Percentiles rank a stretch among this genome's conserved stretches.
phyloP scores from a whole-genome alignment of 1,140 invertebrate species.

The Drosophila ambigua region DNA sequence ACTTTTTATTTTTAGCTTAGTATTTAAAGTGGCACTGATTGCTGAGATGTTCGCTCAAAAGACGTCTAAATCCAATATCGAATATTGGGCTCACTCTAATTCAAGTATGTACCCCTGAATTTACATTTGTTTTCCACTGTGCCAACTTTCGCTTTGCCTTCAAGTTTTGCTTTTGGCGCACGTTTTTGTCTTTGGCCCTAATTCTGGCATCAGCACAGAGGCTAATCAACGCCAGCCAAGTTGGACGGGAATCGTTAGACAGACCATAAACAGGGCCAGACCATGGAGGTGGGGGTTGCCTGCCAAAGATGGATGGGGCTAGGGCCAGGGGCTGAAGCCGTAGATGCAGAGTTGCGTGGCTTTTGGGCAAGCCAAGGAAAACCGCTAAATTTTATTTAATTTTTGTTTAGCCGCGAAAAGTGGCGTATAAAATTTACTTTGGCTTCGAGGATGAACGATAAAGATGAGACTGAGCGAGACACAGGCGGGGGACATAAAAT shows the following conservation, averaged over 20 bases:
- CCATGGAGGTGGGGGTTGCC: neutral
- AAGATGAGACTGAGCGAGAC: slow-evolving; percentile 24
- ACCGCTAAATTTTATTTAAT: slow-evolving; percentile 82
- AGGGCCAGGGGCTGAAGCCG: neutral
- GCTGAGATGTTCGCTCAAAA: no score
- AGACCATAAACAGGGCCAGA: slow-evolving; percentile 70
- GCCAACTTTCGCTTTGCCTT: slow-evolving; percentile 49
- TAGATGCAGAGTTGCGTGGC: slow-evolving; percentile 12
- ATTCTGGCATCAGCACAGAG: slow-evolving; percentile 72
- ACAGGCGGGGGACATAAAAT: slow-evolving; percentile 72
- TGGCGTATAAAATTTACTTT: slow-evolving; percentile 82
- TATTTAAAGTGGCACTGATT: no score
- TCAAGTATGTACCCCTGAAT: neutral
- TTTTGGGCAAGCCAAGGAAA: slow-evolving; percentile 58
- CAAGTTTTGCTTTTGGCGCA: slow-evolving; percentile 75
- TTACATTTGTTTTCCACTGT: slow-evolving; percentile 33
- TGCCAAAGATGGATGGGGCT: slow-evolving; percentile 11
- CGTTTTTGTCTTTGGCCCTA: slow-evolving; percentile 79
- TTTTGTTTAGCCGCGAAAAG: slow-evolving; percentile 81
- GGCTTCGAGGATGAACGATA: slow-evolving; percentile 59
- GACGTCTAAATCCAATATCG: no score
- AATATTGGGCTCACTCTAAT: no score
- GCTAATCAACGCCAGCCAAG: slow-evolving; percentile 79
- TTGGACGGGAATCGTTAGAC: slow-evolving; percentile 79
- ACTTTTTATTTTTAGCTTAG: no score